Evolutionary conservation across 92 coral and sea anemone genomes (phyloP).

Genomic region (Porites divaricata): DNA sequence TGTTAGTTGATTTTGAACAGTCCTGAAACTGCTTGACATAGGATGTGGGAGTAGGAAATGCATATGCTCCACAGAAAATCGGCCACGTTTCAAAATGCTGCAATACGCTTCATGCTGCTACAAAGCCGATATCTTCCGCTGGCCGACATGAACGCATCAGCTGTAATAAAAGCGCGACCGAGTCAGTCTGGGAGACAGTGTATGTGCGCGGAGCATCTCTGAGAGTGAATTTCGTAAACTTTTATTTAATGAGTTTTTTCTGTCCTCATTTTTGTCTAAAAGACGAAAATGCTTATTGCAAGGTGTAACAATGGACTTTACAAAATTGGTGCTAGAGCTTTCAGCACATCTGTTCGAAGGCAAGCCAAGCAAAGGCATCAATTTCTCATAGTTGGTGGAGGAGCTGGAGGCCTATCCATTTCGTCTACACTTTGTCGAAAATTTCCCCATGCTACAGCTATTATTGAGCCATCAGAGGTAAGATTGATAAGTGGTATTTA

Average conservation of each 20-base stretch:
- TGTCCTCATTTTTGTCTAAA: background rate
- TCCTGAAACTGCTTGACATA: too few species aligned
- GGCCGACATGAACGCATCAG: too few species aligned
- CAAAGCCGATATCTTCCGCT: too few species aligned
- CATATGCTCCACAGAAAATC: too few species aligned
- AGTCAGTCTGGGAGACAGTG: too few species aligned
- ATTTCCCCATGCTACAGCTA: constrained; percentile 83
- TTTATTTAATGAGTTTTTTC: background rate
- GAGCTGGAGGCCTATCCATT: constrained; percentile 88
- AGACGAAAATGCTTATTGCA: background rate
- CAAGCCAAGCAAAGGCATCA: constrained; percentile 57
- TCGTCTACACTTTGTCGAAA: constrained; percentile 82
- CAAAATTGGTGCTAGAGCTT: constrained; percentile 23
- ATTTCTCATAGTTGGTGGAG: constrained; percentile 98
- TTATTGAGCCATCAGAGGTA: constrained; percentile 97
- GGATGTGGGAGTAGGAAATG: too few species aligned
- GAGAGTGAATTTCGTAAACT: too few species aligned
- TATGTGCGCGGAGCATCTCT: too few species aligned
- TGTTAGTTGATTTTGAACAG: too few species aligned
- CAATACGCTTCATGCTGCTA: too few species aligned
- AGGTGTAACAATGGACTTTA: constrained; percentile 6
- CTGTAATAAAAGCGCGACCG: too few species aligned
- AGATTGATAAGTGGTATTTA: background rate
- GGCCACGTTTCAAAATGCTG: too few species aligned
- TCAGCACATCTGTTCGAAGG: constrained; percentile 66